Base-by-base conservation (phyloP, 2,888 invertebrate genomes). In the Nomada lathburiana region DNA sequence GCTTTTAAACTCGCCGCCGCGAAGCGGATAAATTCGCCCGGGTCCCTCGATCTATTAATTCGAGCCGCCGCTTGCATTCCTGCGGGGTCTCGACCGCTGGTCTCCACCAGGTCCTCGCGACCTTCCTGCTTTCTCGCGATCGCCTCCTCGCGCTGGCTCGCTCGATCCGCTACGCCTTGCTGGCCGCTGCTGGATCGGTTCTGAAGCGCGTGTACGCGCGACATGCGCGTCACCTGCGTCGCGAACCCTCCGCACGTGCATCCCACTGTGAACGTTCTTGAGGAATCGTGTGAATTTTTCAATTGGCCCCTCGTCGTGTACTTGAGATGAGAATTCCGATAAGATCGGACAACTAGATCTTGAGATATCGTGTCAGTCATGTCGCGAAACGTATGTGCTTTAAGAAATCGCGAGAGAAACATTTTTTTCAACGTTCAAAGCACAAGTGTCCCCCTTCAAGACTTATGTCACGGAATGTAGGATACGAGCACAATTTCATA, bases 31-130 rank as follows among this genome's bases (percentile, higher is more conserved):
- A 92, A 92, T 92, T 92, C 92, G 92, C 91, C 92, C 91, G 90
- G 92, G 91, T 90, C 92, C 89, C 91, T 88, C 92, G 92, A 92
- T 92, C 92, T 92, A 92, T 92, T 92, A 92, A 92, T 92, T 92
- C 92, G 92, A 92, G 90, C 91, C 92, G 91, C 88, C 89, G 89
- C 36, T 90, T 88, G 91, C 92, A 92, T 92, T 92, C 92, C 92
- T 90, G 83, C 87, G 89, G 83, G 90, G 89, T 90, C 89, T 87
- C 91, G 91, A 90, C 91, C 87, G 85, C 86, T 74, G 83, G 80
- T 5, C 47, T 47, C 13, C 55, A n/a, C 55, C 62, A 60, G 62
- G 80, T 67, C 80, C 80, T 67, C 80, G 71, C 82, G 82, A 82
- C 83, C 83, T 82, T 89, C 88, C 88, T 88, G 90, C 90, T 90